Evolutionary conservation across 1,140 invertebrate species (phyloP).

Genomic region (Contarinia nasturtii): DNA sequence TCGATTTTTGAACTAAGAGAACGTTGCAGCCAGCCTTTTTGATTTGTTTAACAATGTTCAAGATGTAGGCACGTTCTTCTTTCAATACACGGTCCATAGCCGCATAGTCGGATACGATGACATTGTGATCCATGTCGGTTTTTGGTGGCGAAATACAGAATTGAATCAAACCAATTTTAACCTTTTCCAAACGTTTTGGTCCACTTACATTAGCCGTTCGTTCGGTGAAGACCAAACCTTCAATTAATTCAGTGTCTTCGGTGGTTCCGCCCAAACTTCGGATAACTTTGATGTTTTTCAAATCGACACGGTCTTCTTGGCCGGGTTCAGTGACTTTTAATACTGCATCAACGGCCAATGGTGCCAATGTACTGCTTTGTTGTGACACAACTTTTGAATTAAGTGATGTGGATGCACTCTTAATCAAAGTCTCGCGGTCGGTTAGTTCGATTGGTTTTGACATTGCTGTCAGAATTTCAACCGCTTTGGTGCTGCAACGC

Average conservation of each 20-base stretch:
- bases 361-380: slow-evolving; percentile 83
- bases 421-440: slow-evolving; percentile 75
- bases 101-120: slow-evolving; percentile 94
- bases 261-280: slow-evolving; percentile 93
- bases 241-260: slow-evolving; percentile 91
- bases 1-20: slow-evolving; percentile 95
- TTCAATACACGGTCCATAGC: slow-evolving; percentile 98
- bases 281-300: slow-evolving; percentile 86
- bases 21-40: slow-evolving; percentile 98
- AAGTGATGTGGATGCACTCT: slow-evolving; percentile 90
- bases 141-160: slow-evolving; percentile 99
- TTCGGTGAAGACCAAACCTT: slow-evolving; percentile 88
- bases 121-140: slow-evolving; percentile 98
- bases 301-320: slow-evolving; percentile 38
- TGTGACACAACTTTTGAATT: slow-evolving; percentile 99
- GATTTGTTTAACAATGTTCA: slow-evolving; percentile 98
- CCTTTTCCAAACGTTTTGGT: slow-evolving; percentile 86
- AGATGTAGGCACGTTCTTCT: slow-evolving; percentile 93
- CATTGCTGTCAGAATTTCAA: slow-evolving; percentile 74
- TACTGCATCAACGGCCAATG: slow-evolving; percentile 94
- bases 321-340: slow-evolving; percentile 55
- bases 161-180: slow-evolving; percentile 97
- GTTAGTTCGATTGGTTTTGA: slow-evolving; percentile 69
- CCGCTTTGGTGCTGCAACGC: slow-evolving; percentile 64
- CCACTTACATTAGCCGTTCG: slow-evolving; percentile 78